These are phyloP conservation scores for Philereme transversata DNA, from an alignment of 2,888 invertebrate species.

Conservation along the genomic window DNA sequence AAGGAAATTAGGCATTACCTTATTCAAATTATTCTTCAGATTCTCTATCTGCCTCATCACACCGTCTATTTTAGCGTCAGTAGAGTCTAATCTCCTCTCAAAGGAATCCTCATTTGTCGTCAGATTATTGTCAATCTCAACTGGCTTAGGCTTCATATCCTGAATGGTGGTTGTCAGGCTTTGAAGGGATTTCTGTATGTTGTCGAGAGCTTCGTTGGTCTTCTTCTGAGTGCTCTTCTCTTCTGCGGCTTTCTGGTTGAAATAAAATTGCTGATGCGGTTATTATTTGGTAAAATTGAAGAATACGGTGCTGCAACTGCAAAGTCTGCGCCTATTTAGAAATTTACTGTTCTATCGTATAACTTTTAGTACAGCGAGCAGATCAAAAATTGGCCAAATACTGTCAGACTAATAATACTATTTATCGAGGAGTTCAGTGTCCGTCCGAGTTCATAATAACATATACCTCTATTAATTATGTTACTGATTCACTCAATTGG, in stretches of 20 bases:
- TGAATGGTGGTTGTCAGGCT: slow-evolving; percentile 53
- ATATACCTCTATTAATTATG: no score
- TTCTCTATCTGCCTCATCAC: slow-evolving; percentile 64
- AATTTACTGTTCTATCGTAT: no score
- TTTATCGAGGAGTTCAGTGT: no score
- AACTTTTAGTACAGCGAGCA: no score
- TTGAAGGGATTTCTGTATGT: slow-evolving; percentile 66
- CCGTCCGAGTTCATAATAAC: no score
- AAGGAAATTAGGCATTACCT: slow-evolving; percentile 45
- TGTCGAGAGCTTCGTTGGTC: slow-evolving; percentile 82
- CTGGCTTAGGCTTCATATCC: slow-evolving; percentile 40
- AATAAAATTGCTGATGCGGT: slow-evolving; percentile 32
- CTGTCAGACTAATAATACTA: no score
- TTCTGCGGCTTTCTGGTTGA: slow-evolving; percentile 85
- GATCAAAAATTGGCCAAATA: no score
- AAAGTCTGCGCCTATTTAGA: not conserved
- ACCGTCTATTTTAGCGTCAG: slow-evolving; percentile 68
- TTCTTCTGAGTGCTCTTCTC: slow-evolving; percentile 86
- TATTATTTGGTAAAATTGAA: slow-evolving; percentile 28
- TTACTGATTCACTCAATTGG: no score
- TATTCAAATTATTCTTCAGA: slow-evolving; percentile 63
- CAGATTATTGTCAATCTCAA: slow-evolving; percentile 59
- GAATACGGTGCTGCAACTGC: slow-evolving; percentile 9
- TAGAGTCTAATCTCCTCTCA: slow-evolving; percentile 60
- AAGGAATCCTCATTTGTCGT: slow-evolving; percentile 56